Percentiles rank a stretch among this genome's conserved stretches.
These are phyloP conservation scores for Bujurquina vittata DNA, from an alignment of 2,113 vertebrate genomes.

Conservation along the genomic window DNA sequence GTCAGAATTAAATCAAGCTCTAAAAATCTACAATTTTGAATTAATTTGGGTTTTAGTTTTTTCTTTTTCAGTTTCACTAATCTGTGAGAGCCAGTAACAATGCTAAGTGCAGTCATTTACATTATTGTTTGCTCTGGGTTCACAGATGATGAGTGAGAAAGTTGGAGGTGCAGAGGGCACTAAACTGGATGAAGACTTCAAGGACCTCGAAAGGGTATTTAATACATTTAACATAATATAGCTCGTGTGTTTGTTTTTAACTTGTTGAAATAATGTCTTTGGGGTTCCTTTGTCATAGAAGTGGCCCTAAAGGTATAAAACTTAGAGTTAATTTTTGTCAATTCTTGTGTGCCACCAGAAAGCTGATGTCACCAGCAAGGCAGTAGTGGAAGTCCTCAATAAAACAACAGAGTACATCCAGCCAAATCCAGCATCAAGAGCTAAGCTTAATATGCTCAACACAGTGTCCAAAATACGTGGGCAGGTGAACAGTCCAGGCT, in stretches of 20 bases:
- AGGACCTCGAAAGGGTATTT: conserved; percentile 91
- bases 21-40: too few relatives aligned
- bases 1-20: neutral
- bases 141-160: conserved; percentile 95
- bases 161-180: conserved; percentile 98
- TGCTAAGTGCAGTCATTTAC: neutral
- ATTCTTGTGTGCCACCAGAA: conserved; percentile 78
- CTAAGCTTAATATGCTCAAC: conserved; percentile 94
- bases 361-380: conserved; percentile 95
- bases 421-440: conserved; percentile 89
- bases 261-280: neutral
- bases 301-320: neutral
- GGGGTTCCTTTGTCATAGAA: neutral
- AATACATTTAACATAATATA: neutral
- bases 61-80: neutral
- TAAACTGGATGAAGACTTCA: conserved; percentile 97
- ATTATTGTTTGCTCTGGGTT: conserved; percentile 19
- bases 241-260: neutral
- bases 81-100: neutral
- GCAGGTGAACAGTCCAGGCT: conserved; percentile 92
- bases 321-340: neutral
- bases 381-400: conserved; percentile 88
- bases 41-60: neutral
- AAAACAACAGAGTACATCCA: conserved; percentile 96
- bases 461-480: conserved; percentile 95